Conservation (phyloP, 1,140 invertebrate species). For the Papilio glaucus region DNA sequence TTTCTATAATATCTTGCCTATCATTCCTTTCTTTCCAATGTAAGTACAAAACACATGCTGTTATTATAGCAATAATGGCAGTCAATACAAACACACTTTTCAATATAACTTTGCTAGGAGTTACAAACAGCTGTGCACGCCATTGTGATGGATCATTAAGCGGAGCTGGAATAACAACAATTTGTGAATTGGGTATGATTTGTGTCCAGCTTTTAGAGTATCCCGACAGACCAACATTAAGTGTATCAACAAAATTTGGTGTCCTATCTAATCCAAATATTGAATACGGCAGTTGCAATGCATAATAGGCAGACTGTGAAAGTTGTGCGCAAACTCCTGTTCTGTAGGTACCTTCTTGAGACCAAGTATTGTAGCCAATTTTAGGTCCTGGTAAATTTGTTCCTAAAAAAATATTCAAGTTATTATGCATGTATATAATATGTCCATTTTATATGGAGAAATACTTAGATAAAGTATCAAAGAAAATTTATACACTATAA, state of each 20-base stretch:
- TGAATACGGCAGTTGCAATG: constrained; percentile 96
- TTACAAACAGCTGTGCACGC: constrained; percentile 97
- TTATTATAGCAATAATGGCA: constrained; percentile 93
- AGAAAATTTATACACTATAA: not conserved
- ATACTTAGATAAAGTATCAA: not conserved
- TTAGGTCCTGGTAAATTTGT: constrained; percentile 95
- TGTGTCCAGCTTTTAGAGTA: constrained; percentile 92
- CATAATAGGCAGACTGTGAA: constrained; percentile 95
- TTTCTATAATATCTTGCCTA: constrained; percentile 91
- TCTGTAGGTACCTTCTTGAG: constrained; percentile 90
- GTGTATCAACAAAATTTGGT: constrained; percentile 97
- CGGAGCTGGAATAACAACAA: constrained; percentile 96
- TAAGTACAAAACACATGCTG: constrained; percentile 92
- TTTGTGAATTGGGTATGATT: constrained; percentile 98
- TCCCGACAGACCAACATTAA: constrained; percentile 92
- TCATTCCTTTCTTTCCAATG: constrained; percentile 98
- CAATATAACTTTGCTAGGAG: constrained; percentile 96
- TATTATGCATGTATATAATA: constrained; percentile 16
- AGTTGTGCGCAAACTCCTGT: constrained; percentile 93
- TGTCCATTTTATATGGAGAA: not conserved
- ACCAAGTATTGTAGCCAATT: constrained; percentile 93
- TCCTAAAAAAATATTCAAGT: constrained; percentile 79
- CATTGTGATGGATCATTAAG: constrained; percentile 90
- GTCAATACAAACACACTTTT: constrained; percentile 95
- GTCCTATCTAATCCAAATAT: constrained; percentile 98